Evolutionary conservation across 2,113 vertebrate genomes (phyloP).

Genomic region (Hystrix cristata): DNA sequence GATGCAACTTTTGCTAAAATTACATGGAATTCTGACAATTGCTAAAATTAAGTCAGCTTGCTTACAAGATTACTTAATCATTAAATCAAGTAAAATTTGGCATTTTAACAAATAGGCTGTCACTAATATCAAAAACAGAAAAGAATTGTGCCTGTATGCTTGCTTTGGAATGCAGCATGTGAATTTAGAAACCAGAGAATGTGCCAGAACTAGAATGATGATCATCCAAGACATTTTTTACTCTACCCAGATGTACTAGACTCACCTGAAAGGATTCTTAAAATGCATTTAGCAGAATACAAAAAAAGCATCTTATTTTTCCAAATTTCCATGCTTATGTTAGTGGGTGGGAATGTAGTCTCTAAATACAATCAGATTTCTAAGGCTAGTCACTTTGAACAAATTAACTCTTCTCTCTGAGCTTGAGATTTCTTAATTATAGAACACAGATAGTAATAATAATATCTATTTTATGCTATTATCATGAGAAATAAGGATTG

Average conservation of each 20-base stretch:
- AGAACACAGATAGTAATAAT: neutral
- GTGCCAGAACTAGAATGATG: neutral
- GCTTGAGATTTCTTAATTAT: constrained; percentile 16
- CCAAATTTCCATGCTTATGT: neutral
- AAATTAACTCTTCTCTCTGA: neutral
- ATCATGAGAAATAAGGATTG: neutral
- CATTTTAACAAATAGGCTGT: constrained; percentile 44
- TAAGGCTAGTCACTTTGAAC: neutral
- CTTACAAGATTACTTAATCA: constrained; percentile 4
- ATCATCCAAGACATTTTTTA: neutral
- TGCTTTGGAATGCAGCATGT: neutral
- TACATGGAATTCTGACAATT: constrained; percentile 31
- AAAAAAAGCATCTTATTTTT: neutral
- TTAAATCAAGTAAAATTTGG: constrained; percentile 44
- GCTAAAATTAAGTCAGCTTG: constrained; percentile 52
- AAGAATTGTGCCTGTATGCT: neutral
- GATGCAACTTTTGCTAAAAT: neutral
- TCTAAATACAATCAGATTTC: neutral
- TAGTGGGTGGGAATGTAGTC: neutral
- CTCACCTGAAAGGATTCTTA: neutral
- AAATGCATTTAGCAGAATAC: neutral
- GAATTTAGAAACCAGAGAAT: constrained; percentile 31
- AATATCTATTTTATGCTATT: neutral
- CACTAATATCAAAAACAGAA: neutral
- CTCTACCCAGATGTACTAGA: neutral